Conservation (phyloP, 1,140 invertebrate genomes). For the Euura saliciscinereae region DNA sequence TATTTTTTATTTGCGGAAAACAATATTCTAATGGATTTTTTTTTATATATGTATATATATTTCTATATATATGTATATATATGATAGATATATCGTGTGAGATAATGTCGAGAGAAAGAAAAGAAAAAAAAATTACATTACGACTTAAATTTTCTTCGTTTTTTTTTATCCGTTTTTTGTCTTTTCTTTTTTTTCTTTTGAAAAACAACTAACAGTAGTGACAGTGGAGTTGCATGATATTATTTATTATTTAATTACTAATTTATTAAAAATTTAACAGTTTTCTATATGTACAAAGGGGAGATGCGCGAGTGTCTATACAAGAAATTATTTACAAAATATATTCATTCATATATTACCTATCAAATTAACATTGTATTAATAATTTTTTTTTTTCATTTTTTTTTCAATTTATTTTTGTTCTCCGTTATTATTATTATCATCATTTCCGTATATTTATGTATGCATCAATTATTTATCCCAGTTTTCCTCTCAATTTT, state of each 20-base stretch:
- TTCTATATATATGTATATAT: conserved; percentile 37
- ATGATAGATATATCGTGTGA: conserved; percentile 25
- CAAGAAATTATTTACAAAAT: conserved; percentile 61
- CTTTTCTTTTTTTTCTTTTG: conserved; percentile 24
- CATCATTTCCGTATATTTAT: conserved; percentile 42
- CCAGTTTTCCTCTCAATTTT: conserved; percentile 35
- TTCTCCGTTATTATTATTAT: conserved; percentile 29
- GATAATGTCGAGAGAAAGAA: conserved; percentile 30
- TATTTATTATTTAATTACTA: conserved; percentile 39
- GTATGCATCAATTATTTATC: conserved; percentile 30
- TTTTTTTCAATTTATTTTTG: too few species aligned
- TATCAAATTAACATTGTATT: conserved; percentile 56
- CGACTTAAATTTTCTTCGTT: too few species aligned
- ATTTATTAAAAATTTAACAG: conserved; percentile 54
- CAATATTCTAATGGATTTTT: conserved; percentile 35
- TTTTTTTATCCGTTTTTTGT: neutral
- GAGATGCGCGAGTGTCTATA: conserved; percentile 43
- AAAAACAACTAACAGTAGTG: conserved; percentile 42
- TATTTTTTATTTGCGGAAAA: conserved; percentile 45
- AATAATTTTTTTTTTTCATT: conserved; percentile 35
- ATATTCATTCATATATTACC: conserved; percentile 58
- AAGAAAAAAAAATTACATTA: too few species aligned
- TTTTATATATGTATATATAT: conserved; percentile 13
- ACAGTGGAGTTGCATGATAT: conserved; percentile 46
- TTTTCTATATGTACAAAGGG: conserved; percentile 30